These are phyloP conservation scores for Ennomos erosarius DNA, from an alignment of 2,888 invertebrate species.

Conservation along the genomic window DNA sequence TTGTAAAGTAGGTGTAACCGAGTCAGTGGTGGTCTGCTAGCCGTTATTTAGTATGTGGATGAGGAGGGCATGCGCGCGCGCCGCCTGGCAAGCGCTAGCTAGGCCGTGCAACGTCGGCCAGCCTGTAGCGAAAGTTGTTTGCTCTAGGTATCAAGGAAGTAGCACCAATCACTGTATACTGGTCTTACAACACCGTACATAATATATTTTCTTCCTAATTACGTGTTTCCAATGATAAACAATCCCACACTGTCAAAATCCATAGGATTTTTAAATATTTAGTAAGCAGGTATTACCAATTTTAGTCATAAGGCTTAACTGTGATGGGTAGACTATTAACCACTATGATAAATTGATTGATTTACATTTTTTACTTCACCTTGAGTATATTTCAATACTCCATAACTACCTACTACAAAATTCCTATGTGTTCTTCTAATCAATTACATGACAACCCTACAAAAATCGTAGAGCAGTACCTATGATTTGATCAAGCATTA, in stretches of 20 bases:
- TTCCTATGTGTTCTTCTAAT: no score
- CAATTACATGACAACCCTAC: no score
- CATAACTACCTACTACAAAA: no score
- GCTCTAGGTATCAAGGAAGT: conserved; percentile 77
- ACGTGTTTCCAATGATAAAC: background rate
- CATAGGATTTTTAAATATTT: no score
- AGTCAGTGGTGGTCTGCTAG: conserved; percentile 40
- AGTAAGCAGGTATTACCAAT: no score
- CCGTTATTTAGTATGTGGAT: conserved; percentile 39
- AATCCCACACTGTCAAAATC: background rate
- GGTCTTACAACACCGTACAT: conserved; percentile 52
- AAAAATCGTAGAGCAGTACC: no score
- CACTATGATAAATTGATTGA: no score
- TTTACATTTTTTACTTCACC: no score
- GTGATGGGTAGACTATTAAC: no score
- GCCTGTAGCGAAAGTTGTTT: conserved; percentile 77
- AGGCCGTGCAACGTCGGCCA: conserved; percentile 46
- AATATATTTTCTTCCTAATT: conserved; percentile 24
- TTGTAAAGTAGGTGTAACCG: conserved; percentile 49
- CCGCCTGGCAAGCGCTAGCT: conserved; percentile 42
- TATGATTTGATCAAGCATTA: no score
- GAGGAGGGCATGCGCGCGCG: conserved; percentile 48
- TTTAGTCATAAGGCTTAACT: no score
- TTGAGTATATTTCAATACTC: no score
- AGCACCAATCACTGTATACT: conserved; percentile 55